phyloP scores from a whole-genome alignment of 2,888 invertebrate species.

The Polia nebulosa region DNA sequence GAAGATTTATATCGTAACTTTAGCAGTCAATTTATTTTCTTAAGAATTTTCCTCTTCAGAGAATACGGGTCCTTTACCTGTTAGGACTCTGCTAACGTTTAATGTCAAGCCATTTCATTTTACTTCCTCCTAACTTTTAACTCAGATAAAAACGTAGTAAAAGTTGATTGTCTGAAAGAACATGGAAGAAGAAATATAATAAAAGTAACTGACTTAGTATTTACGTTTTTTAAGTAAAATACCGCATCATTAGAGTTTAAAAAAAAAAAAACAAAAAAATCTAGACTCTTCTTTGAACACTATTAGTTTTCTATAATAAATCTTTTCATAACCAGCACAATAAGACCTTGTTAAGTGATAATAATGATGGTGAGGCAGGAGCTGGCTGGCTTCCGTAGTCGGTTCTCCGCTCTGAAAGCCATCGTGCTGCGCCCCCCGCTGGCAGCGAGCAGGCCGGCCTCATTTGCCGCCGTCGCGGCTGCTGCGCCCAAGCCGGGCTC shows the following conservation, averaged over 20 bases:
- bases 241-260: background rate
- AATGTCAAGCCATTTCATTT: constrained; percentile 61
- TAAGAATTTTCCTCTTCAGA: constrained; percentile 30
- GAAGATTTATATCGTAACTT: constrained; percentile 38
- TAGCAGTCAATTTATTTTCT: constrained; percentile 48
- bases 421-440: no score
- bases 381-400: no score
- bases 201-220: constrained; percentile 12
- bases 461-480: no score
- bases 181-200: constrained; percentile 41
- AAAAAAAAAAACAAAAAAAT: background rate
- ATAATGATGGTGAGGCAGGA: no score
- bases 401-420: no score
- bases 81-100: constrained; percentile 58
- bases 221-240: background rate
- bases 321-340: background rate
- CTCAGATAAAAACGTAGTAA: constrained; percentile 66
- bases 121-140: constrained; percentile 57
- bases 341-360: background rate
- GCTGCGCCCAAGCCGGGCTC: no score
- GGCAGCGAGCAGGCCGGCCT: no score
- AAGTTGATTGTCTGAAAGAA: constrained; percentile 58
- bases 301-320: background rate
- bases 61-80: constrained; percentile 43
- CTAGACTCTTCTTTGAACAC: background rate